Percentiles rank a stretch among this genome's conserved stretches.
phyloP scores from a whole-genome alignment of 2,888 invertebrate species.

The Hofmannophila pseudospretella region DNA sequence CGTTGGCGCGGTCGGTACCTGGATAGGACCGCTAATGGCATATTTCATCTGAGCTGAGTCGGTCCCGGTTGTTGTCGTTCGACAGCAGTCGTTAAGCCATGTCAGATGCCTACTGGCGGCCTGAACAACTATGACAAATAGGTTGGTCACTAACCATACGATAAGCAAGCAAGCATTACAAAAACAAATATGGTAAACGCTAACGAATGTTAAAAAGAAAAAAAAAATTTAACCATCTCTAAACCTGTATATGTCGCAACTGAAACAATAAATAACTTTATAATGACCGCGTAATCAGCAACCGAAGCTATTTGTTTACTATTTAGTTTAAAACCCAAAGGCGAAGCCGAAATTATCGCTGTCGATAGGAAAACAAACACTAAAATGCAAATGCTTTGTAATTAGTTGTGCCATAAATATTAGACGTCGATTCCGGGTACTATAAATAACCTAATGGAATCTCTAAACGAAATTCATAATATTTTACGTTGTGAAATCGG shows the following conservation, averaged over 20 bases:
- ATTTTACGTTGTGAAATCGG: constrained; percentile 37
- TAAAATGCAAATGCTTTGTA: constrained; percentile 51
- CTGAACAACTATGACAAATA: no score
- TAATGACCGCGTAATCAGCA: constrained; percentile 10
- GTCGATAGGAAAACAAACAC: constrained; percentile 39
- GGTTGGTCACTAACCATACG: no score
- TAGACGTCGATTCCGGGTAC: constrained; percentile 32
- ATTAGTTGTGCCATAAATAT: constrained; percentile 53
- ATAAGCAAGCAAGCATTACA: no score
- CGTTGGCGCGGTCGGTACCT: no score
- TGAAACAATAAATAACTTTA: constrained; percentile 9
- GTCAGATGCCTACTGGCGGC: no score
- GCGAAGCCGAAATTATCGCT: constrained; percentile 17
- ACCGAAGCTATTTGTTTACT: constrained; percentile 1
- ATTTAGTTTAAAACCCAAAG: constrained; percentile 7
- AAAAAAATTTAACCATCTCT: constrained; percentile 1
- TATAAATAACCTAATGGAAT: constrained; percentile 53
- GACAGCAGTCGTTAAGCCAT: no score
- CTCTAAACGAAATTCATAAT: constrained; percentile 40
- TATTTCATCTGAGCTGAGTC: no score
- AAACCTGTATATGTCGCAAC: constrained; percentile 7
- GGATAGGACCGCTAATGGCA: no score
- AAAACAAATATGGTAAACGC: no score
- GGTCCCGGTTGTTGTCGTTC: no score
- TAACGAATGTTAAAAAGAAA: no score